Evolutionary conservation across 2,888 invertebrate species (phyloP), one percentile per base, ranked within the genome.

Genomic region (Tachystola acroxantha): DNA sequence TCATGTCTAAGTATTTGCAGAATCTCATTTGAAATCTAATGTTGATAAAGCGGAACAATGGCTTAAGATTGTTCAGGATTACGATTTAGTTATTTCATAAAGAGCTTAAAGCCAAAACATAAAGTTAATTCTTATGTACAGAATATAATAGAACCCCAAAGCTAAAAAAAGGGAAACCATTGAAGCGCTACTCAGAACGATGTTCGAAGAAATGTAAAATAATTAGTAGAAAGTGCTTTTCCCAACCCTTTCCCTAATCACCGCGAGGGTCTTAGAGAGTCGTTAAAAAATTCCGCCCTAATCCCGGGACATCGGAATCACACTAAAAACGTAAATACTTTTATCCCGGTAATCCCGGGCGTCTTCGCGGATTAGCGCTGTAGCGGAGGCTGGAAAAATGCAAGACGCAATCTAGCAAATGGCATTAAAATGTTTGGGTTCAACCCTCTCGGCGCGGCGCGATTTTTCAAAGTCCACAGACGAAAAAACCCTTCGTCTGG

Each of bases 361-460:
- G 71, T 79, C 80, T 82, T 85, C 79, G 79, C 82, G 81, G 86
- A 85, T 85, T 86, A 86, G 69, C 85, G 57, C 71, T 71, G 74
- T 71, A 67, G 67, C 57, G 57, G n/a, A n/a, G 64, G 65, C 62
- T 53, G 70, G 74, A 85, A 85, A 85, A 85, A 85, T 84, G 80
- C 84, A 85, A 80, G 81, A 74, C 75, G 80, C 82, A 88, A 88
- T 88, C 84, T 87, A 80, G 78, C 77, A 86, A 85, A 87, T 87
- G 84, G 87, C 78, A 87, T 88, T 88, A 87, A 87, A 86, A 82
- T 85, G 88, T 86, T 86, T 77, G 71, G 64, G 64, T 55, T 71
- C 73, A 82, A 81, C 85, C 85, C 84, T 78, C 82, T 80, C 75
- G 67, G 72, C 67, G 72, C 67, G 65, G 62, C 55, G 65, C 76